Conservation (phyloP, 2,888 invertebrate genomes). For the Melieria crassipennis region DNA sequence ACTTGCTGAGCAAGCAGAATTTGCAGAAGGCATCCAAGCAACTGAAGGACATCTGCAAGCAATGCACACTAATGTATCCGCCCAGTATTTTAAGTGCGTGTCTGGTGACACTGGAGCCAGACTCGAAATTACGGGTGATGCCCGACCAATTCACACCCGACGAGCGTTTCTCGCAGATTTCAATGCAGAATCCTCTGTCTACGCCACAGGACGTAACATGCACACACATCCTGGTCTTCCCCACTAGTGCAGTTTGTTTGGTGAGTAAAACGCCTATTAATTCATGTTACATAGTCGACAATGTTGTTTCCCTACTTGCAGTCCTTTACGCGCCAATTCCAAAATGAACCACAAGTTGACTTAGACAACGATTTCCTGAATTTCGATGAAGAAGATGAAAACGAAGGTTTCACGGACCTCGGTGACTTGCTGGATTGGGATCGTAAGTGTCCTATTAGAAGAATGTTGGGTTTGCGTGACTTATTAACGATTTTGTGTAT, state of each 20-base stretch:
- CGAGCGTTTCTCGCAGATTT: conserved; percentile 87
- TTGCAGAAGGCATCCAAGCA: conserved; percentile 86
- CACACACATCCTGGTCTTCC: conserved; percentile 98
- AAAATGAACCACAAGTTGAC: conserved; percentile 67
- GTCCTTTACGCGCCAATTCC: conserved; percentile 61
- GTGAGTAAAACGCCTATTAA: conserved; percentile 63
- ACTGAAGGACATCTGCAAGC: conserved; percentile 89
- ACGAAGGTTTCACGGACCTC: conserved; percentile 66
- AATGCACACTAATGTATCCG: conserved; percentile 85
- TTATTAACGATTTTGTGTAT: background rate
- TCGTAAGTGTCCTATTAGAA: conserved; percentile 51
- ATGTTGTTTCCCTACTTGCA: conserved; percentile 35
- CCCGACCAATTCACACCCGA: conserved; percentile 96
- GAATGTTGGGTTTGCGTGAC: background rate
- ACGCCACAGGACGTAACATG: conserved; percentile 97
- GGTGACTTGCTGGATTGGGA: conserved; percentile 82
- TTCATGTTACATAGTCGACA: background rate
- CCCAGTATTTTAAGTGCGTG: conserved; percentile 98
- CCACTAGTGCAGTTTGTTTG: conserved; percentile 94
- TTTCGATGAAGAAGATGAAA: conserved; percentile 69
- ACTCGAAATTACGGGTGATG: conserved; percentile 87
- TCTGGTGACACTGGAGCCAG: conserved; percentile 94
- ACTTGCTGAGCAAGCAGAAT: conserved; percentile 90
- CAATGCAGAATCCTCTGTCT: conserved; percentile 88
- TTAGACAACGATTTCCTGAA: conserved; percentile 75